A percentile compares a stretch with the other conserved stretches of the same genome.
Evolutionary conservation across 2,797 vertebrate species (phyloP).

Genomic region (Vespertilio murinus): DNA sequence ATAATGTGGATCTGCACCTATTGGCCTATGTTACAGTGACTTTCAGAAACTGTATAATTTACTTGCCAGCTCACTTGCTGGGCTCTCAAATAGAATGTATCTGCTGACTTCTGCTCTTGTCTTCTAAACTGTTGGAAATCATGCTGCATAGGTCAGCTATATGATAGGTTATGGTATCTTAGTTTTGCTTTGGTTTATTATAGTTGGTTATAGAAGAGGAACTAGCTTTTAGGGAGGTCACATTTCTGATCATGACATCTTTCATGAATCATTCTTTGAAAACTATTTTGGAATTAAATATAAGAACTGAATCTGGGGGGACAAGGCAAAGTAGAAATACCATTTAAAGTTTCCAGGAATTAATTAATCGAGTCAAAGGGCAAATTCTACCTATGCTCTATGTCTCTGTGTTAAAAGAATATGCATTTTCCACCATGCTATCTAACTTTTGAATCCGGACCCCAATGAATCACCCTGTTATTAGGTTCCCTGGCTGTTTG

Average conservation of each 20-base stretch:
- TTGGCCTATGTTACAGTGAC: neutral
- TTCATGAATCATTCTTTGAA: slow-evolving; percentile 18
- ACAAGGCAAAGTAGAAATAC: neutral
- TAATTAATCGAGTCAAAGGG: neutral
- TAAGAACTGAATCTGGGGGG: neutral
- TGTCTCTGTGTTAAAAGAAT: neutral
- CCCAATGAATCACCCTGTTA: neutral
- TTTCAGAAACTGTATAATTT: neutral
- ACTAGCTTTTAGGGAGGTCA: neutral
- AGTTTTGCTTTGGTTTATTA: neutral
- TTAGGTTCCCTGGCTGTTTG: neutral
- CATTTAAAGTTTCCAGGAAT: neutral
- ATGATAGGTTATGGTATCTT: neutral
- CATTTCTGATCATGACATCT: neutral
- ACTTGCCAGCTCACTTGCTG: neutral
- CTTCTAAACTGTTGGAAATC: neutral
- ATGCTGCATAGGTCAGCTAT: neutral
- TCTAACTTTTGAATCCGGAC: neutral
- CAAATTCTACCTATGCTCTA: neutral
- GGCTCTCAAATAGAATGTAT: neutral
- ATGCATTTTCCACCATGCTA: neutral
- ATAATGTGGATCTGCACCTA: neutral
- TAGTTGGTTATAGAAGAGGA: neutral
- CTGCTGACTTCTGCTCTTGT: neutral
- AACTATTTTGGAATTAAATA: slow-evolving; percentile 34